Conservation (phyloP, 2,888 invertebrate genomes). For the Sipha maydis region DNA sequence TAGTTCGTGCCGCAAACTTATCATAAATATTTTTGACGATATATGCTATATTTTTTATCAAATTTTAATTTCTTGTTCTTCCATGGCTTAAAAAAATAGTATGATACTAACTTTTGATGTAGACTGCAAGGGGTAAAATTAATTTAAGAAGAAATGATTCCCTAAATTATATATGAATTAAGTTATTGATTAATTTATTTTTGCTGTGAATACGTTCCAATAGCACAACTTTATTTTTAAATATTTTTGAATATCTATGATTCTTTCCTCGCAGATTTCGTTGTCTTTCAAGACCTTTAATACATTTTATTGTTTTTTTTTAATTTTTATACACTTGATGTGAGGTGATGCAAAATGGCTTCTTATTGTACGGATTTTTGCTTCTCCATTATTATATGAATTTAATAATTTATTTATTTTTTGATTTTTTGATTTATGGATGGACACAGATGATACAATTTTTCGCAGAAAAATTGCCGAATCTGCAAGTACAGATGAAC, state of each 20-base stretch:
- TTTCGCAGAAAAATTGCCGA: constrained; percentile 53
- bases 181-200: constrained; percentile 7
- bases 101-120: neutral
- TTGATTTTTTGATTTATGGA: neutral
- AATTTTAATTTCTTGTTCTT: neutral
- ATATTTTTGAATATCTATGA: neutral
- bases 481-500: constrained; percentile 30
- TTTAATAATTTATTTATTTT: neutral
- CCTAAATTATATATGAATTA: neutral
- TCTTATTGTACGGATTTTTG: constrained; percentile 45
- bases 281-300: neutral
- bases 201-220: neutral
- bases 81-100: neutral
- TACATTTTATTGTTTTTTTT: neutral
- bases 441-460: constrained; percentile 41
- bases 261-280: neutral
- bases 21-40: too few species aligned
- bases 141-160: neutral
- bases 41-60: neutral
- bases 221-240: neutral
- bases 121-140: neutral
- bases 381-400: neutral
- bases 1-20: too few species aligned
- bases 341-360: constrained; percentile 39
- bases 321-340: neutral